A percentile compares a stretch with the other conserved stretches of the same genome.
Evolutionary conservation across 2,888 invertebrate species (phyloP).

Genomic region (Patella depressa): DNA sequence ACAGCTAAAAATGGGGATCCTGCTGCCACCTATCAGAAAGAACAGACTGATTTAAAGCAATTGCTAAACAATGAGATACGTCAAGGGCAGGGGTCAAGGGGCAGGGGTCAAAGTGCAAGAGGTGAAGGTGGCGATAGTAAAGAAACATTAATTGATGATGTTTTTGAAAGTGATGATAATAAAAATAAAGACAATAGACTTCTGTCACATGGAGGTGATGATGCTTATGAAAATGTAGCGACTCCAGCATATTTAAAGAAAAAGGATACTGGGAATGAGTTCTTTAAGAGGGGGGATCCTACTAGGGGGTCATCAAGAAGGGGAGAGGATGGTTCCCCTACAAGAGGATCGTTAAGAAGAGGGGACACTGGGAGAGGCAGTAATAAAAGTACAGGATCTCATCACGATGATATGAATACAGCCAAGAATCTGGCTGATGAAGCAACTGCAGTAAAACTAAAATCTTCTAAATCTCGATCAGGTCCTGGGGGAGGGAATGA

Average conservation of each 20-base stretch:
- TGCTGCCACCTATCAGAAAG: slow-evolving; percentile 8
- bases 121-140: not conserved
- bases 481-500: not conserved
- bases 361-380: not conserved
- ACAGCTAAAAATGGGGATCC: not conserved
- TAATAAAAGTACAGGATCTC: not conserved
- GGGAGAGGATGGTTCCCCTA: not conserved
- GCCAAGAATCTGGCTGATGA: not conserved
- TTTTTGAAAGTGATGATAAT: slow-evolving; percentile 29
- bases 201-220: not conserved
- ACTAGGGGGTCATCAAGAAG: not conserved
- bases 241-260: not conserved
- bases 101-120: slow-evolving; percentile 9
- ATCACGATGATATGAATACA: not conserved
- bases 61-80: slow-evolving; percentile 13
- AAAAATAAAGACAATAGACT: not conserved
- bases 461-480: not conserved
- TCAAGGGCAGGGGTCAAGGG: slow-evolving; percentile 14
- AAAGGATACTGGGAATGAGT: not conserved
- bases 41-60: slow-evolving; percentile 8
- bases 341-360: not conserved
- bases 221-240: not conserved
- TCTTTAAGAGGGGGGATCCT: not conserved
- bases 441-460: not conserved
- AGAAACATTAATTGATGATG: slow-evolving; percentile 34